These are phyloP conservation scores for Calephelis perditalis DNA, from an alignment of 2,888 invertebrate species.

Conservation along the genomic window DNA sequence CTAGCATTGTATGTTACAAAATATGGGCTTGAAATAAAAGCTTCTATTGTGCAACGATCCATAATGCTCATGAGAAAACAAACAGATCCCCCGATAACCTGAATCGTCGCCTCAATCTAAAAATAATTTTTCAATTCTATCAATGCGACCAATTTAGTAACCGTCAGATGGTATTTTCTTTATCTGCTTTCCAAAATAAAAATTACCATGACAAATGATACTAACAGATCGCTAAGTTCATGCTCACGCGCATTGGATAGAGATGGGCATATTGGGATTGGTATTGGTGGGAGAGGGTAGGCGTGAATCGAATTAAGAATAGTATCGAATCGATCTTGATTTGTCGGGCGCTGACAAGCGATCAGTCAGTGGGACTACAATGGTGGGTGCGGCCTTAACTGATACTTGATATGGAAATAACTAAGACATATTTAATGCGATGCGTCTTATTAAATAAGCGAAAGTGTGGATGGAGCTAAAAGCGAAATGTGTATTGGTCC, in stretches of 20 bases:
- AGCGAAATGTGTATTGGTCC: not conserved
- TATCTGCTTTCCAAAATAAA: constrained; percentile 49
- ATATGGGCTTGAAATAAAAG: constrained; percentile 1
- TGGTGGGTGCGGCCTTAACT: constrained; percentile 54
- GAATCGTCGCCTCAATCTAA: constrained; percentile 17
- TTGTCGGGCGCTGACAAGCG: constrained; percentile 66
- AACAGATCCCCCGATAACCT: constrained; percentile 15
- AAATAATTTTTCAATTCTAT: constrained; percentile 18
- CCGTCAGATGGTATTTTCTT: constrained; percentile 57
- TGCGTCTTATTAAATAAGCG: constrained; percentile 9
- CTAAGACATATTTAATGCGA: constrained; percentile 41
- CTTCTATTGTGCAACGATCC: not conserved
- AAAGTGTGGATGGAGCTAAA: constrained; percentile 1
- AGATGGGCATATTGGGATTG: constrained; percentile 31
- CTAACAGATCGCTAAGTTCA: constrained; percentile 42
- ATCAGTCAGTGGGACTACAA: constrained; percentile 58
- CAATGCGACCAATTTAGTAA: constrained; percentile 44
- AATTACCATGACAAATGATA: constrained; percentile 63
- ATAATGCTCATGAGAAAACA: constrained; percentile 12
- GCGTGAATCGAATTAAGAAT: constrained; percentile 59
- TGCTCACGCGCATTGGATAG: constrained; percentile 39
- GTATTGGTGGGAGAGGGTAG: constrained; percentile 34
- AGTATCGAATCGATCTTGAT: constrained; percentile 69
- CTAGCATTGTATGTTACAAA: constrained; percentile 1
- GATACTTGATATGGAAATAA: constrained; percentile 52